Evolutionary conservation across 2,888 invertebrate genomes (phyloP).

Genomic region (Ryuthela nishihirai): DNA sequence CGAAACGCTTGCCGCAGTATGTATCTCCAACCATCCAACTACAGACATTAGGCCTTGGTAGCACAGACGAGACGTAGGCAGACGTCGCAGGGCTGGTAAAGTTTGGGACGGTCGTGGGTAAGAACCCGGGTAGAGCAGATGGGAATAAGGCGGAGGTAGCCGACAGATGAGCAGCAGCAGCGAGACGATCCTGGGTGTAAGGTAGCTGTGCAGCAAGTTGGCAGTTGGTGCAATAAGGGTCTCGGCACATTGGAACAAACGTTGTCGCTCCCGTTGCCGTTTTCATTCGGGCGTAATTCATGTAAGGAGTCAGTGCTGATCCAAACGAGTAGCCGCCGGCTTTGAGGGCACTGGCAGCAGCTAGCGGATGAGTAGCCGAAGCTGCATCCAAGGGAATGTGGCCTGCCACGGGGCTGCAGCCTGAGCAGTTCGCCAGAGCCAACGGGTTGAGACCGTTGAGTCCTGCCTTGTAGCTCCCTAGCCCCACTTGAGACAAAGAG

Average conservation of each 20-base stretch:
- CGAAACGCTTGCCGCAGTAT: slow-evolving; percentile 91
- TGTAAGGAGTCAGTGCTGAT: slow-evolving; percentile 66
- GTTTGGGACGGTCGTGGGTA: slow-evolving; percentile 28
- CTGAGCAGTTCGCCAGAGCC: slow-evolving; percentile 41
- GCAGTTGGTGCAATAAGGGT: slow-evolving; percentile 95
- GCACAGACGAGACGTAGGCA: slow-evolving; percentile 45
- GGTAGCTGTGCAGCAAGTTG: slow-evolving; percentile 73
- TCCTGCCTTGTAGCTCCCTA: slow-evolving; percentile 51
- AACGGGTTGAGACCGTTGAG: slow-evolving; percentile 43
- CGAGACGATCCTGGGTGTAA: slow-evolving; percentile 74
- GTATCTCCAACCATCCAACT: slow-evolving; percentile 89
- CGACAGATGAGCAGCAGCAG: slow-evolving; percentile 52
- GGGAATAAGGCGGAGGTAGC: slow-evolving; percentile 49
- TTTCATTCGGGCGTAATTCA: slow-evolving; percentile 89
- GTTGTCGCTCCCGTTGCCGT: slow-evolving; percentile 88
- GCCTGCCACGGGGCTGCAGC: slow-evolving; percentile 42
- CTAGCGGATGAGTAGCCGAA: slow-evolving; percentile 40
- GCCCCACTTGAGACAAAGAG: slow-evolving; percentile 37
- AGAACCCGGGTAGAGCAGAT: slow-evolving; percentile 45
- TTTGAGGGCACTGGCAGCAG: slow-evolving; percentile 22
- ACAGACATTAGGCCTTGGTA: slow-evolving; percentile 65
- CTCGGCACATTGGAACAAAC: slow-evolving; percentile 83
- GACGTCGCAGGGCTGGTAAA: slow-evolving; percentile 40
- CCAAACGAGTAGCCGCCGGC: slow-evolving; percentile 44
- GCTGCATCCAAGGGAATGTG: slow-evolving; percentile 55